A percentile compares a stretch with the other conserved stretches of the same genome.
Evolutionary conservation across 2,113 vertebrate genomes (phyloP).

Genomic region (Gymnobelideus leadbeateri): DNA sequence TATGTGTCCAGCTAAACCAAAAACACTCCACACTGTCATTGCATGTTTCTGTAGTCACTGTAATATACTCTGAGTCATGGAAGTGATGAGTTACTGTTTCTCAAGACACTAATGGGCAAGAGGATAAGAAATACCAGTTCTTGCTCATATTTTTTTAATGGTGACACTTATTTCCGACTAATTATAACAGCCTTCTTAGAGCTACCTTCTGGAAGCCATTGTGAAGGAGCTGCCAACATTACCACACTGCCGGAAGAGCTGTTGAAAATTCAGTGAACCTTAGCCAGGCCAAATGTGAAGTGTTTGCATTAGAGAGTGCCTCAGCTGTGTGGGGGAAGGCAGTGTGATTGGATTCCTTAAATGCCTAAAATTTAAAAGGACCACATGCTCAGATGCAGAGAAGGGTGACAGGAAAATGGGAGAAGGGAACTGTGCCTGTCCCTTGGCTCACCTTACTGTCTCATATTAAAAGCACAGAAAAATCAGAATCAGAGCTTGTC

Average conservation of each 20-base stretch:
- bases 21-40: not conserved
- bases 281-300: not conserved
- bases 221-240: not conserved
- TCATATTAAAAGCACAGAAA: not conserved
- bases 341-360: not conserved
- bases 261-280: slow-evolving; percentile 46
- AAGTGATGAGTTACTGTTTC: not conserved
- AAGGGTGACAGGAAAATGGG: not conserved
- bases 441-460: not conserved
- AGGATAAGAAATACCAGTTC: not conserved
- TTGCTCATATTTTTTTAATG: slow-evolving; percentile 37
- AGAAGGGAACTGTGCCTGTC: accelerated
- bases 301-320: not conserved
- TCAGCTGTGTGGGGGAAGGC: not conserved
- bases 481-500: not conserved
- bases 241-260: not conserved
- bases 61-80: not conserved
- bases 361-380: not conserved
- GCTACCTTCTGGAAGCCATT: not conserved
- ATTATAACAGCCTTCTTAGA: not conserved
- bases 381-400: not conserved
- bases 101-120: not conserved
- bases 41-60: not conserved
- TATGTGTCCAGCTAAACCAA: slow-evolving; percentile 1
- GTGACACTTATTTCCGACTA: not conserved